These are phyloP conservation scores for Metallyticus violacea DNA, from an alignment of 2,888 invertebrate genomes.

Conservation along the genomic window DNA sequence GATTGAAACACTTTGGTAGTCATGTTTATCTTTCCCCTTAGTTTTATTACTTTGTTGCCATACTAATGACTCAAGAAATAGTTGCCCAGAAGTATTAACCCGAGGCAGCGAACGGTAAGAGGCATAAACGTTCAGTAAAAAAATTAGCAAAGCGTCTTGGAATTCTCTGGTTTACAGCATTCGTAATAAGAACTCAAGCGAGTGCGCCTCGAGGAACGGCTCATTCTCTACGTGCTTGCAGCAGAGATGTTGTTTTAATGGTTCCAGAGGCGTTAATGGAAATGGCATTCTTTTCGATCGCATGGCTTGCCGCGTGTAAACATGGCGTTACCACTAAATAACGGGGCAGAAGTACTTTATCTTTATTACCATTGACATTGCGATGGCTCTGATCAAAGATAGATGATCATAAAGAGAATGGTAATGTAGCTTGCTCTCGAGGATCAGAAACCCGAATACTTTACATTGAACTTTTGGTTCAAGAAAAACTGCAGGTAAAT, in stretches of 20 bases:
- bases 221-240: not conserved
- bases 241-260: not conserved
- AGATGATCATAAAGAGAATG: too few species aligned
- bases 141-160: not conserved
- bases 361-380: too few species aligned
- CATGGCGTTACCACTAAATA: not conserved
- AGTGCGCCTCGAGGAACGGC: not conserved
- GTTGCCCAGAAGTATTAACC: not conserved
- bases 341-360: not conserved
- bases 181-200: not conserved
- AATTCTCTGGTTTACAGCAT: not conserved
- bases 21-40: too few species aligned
- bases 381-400: too few species aligned
- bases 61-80: not conserved
- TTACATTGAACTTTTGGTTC: too few species aligned
- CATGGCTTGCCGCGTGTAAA: not conserved
- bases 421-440: too few species aligned
- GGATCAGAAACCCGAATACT: too few species aligned
- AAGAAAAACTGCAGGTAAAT: too few species aligned
- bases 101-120: not conserved
- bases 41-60: too few species aligned
- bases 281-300: not conserved
- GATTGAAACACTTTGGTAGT: too few species aligned
- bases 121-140: not conserved
- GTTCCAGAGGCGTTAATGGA: not conserved